phyloP scores from a whole-genome alignment of 2,888 invertebrate species.

The Dryadula phaetusa region DNA sequence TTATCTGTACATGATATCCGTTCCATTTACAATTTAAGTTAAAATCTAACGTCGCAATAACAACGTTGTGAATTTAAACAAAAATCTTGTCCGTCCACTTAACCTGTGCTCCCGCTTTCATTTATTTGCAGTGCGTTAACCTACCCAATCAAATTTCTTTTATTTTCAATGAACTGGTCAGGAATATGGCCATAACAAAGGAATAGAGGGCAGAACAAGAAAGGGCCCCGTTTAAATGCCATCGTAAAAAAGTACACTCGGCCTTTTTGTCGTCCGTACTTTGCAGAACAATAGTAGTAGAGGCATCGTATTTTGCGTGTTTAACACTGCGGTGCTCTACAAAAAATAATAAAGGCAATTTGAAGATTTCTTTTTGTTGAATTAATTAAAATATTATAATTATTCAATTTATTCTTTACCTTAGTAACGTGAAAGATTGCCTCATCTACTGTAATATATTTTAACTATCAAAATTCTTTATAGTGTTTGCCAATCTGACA shows the following conservation, averaged over 20 bases:
- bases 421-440: background rate
- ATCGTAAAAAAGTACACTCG: conserved; percentile 29
- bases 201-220: conserved; percentile 53
- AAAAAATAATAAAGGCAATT: conserved; percentile 15
- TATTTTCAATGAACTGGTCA: conserved; percentile 41
- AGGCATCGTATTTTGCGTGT: conserved; percentile 22
- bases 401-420: too few species aligned
- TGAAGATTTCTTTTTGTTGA: background rate
- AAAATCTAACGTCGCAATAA: background rate
- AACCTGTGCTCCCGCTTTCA: conserved; percentile 12
- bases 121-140: conserved; percentile 38
- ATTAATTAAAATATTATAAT: background rate
- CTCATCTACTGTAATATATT: background rate
- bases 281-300: conserved; percentile 16
- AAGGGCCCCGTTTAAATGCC: conserved; percentile 49
- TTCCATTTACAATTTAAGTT: background rate
- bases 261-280: conserved; percentile 18
- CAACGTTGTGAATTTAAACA: background rate
- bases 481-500: background rate
- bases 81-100: conserved; percentile 2
- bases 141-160: conserved; percentile 27
- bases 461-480: background rate
- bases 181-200: conserved; percentile 47
- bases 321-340: conserved; percentile 9
- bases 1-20: too few species aligned